Conservation (phyloP, 2,888 invertebrate genomes). For the Conistra vaccinii region DNA sequence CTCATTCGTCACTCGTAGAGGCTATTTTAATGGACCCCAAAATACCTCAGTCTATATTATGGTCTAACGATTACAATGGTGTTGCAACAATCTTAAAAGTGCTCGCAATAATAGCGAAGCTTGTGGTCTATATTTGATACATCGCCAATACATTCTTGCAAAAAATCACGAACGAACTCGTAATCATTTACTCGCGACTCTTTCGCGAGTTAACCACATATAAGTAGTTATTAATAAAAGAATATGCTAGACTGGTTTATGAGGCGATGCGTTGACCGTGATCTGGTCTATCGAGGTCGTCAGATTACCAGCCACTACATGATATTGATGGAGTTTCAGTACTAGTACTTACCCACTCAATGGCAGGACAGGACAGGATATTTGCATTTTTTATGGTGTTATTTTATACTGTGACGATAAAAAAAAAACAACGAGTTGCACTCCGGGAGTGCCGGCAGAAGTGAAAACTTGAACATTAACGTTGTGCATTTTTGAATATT, state of each 20-base stretch:
- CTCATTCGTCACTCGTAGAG: neutral
- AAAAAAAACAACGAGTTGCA: no score
- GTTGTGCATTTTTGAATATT: no score
- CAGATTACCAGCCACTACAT: conserved; percentile 20
- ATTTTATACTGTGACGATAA: neutral
- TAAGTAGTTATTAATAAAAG: conserved; percentile 40
- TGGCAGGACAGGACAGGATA: neutral
- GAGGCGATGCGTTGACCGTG: conserved; percentile 46
- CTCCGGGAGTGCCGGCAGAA: no score
- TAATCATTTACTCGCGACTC: conserved; percentile 9
- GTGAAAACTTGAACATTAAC: no score
- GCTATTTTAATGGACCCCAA: neutral
- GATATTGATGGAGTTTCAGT: conserved; percentile 17
- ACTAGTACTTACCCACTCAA: neutral
- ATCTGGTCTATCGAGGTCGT: conserved; percentile 48
- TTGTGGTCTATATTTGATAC: neutral
- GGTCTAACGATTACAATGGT: neutral
- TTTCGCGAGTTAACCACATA: neutral
- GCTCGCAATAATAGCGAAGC: neutral
- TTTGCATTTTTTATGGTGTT: neutral
- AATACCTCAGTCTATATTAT: neutral
- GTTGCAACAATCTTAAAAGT: neutral
- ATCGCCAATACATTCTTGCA: conserved; percentile 6
- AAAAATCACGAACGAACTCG: conserved; percentile 19
- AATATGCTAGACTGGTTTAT: conserved; percentile 48